phyloP scores from a whole-genome alignment of 2,113 vertebrate genomes.

The Microcebus lehilahytsara region DNA sequence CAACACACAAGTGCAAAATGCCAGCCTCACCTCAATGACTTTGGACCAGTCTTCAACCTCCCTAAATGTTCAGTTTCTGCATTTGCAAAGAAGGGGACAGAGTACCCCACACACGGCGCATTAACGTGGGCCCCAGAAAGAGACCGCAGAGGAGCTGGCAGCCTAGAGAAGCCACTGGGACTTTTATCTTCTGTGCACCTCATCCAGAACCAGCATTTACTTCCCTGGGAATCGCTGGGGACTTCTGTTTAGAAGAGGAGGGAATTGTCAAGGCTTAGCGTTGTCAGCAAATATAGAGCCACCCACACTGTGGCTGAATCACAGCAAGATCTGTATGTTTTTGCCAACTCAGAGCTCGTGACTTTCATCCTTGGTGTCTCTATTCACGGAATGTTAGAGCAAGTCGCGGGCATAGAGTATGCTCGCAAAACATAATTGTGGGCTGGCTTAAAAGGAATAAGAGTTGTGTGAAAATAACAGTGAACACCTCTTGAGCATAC shows the following conservation, averaged over 20 bases:
- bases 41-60: neutral
- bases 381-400: neutral
- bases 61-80: neutral
- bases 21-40: neutral
- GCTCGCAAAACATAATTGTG: neutral
- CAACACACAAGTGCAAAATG: neutral
- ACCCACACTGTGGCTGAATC: neutral
- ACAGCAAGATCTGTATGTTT: neutral
- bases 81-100: neutral
- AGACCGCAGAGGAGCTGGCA: neutral
- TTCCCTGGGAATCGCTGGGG: neutral
- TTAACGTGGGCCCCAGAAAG: neutral
- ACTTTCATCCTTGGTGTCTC: neutral
- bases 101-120: fast-evolving
- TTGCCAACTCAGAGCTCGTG: neutral
- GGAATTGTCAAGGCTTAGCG: neutral
- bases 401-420: neutral
- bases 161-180: no score
- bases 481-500: neutral
- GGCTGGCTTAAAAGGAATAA: neutral
- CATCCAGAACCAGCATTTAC: neutral
- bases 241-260: neutral
- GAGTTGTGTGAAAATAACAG: neutral
- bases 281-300: neutral
- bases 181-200: neutral